Evolutionary conservation across 2,797 vertebrate genomes (phyloP), one percentile per base, ranked within the genome.

Genomic region (Halcyon chelicuti): DNA sequence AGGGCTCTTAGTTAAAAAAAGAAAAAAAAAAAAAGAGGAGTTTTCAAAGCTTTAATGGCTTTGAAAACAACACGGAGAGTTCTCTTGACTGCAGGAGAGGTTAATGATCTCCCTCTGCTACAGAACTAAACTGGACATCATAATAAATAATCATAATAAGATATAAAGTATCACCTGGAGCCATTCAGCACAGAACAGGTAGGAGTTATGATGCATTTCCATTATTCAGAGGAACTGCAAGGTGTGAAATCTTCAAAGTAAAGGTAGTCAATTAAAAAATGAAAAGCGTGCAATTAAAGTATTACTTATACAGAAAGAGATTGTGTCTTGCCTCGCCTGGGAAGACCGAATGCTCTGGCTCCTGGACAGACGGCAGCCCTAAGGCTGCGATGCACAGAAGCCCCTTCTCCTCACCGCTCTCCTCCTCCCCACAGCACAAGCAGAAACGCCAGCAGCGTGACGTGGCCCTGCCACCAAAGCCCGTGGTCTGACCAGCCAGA

Each of bases 21-120:
- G 26, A 40, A 31, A 31, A 74, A 47, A 49, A 28, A 37, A 35
- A 75, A 61, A 40, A 52, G 28, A 84, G 44, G 62, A 51, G 23
- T 90, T 96, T 91, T 93, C 91, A 96, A 97, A 96, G 94, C 71
- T 61, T 92, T 93, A 91, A 94, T 60, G 61, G 82, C 95, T 96
- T 91, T 97, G 94, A 93, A 92, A 97, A 88, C 92, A 94, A 90
- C 62, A 57, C 1, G 0, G 77, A 76, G 86, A 73, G 87, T 44
- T 92, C 86, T 74, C 76, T 85, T 82, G 88, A 54, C 81, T 84
- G 90, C 91, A 4, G 86, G 86, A 94, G 80, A 95, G 90, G 83
- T 93, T 93, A 93, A 95, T 84, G 94, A 93, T 91, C 88, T 86
- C 94, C 86, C 84, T 91, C 58, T 92, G 96, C 94, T 85, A 29